phyloP scores from a whole-genome alignment of 2,797 vertebrate genomes.

The Mus spretus region DNA sequence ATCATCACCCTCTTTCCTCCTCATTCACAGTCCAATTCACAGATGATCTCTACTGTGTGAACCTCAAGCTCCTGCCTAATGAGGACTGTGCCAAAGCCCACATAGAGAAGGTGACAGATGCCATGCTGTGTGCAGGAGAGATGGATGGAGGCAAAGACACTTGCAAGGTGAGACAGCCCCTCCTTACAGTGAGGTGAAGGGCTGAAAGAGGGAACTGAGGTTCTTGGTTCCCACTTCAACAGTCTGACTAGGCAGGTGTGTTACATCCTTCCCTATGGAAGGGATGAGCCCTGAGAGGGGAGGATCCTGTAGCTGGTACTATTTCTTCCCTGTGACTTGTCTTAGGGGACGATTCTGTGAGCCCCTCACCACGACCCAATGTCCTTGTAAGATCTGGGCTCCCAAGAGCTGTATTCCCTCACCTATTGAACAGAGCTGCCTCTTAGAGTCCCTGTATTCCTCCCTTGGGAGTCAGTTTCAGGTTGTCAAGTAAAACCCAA shows the following conservation, averaged over 20 bases:
- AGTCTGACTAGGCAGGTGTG: neutral
- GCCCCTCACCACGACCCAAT: no score
- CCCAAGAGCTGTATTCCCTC: no score
- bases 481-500: neutral
- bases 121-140: constrained; percentile 74
- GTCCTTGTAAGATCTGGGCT: no score
- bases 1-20: neutral
- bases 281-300: no score
- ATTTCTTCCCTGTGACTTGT: no score
- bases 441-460: no score
- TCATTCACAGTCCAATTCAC: neutral
- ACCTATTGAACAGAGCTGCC: no score
- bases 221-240: no score
- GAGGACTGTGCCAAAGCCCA: neutral
- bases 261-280: no score
- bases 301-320: no score
- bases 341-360: no score
- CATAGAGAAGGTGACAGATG: constrained; percentile 23
- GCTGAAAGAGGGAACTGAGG: neutral
- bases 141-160: constrained; percentile 68
- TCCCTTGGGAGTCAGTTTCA: neutral
- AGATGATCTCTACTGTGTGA: constrained; percentile 32
- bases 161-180: constrained; percentile 67
- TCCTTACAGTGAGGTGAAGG: neutral
- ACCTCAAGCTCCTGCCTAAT: neutral